Evolutionary conservation across 2,888 invertebrate genomes (phyloP).

Genomic region (Heliconius hortense): DNA sequence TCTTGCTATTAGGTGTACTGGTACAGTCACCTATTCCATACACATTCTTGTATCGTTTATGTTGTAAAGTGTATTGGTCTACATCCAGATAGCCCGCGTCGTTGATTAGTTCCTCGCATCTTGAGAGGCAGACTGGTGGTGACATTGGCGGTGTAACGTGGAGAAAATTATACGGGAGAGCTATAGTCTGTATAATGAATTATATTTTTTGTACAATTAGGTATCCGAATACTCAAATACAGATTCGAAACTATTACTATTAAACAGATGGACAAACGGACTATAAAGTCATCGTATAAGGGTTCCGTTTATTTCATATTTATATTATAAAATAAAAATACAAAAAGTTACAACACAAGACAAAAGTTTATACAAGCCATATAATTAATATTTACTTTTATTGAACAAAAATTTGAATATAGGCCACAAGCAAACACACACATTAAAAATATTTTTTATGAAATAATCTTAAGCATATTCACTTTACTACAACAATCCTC

Average conservation of each 20-base stretch:
- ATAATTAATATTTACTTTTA: too few relatives aligned
- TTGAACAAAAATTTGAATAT: too few relatives aligned
- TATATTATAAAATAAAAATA: too few relatives aligned
- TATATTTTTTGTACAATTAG: not conserved
- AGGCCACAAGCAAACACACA: too few relatives aligned
- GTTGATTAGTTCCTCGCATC: slow-evolving; percentile 84
- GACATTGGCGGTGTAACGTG: slow-evolving; percentile 96
- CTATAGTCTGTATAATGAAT: slow-evolving; percentile 48
- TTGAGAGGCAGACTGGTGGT: slow-evolving; percentile 84
- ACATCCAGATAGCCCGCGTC: slow-evolving; percentile 89
- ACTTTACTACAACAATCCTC: not conserved
- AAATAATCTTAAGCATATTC: not conserved
- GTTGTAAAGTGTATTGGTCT: slow-evolving; percentile 88
- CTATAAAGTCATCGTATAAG: too few relatives aligned
- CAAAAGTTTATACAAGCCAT: too few relatives aligned
- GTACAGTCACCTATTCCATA: slow-evolving; percentile 97
- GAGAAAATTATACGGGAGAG: slow-evolving; percentile 88
- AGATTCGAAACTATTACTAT: not conserved
- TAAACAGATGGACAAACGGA: too few relatives aligned
- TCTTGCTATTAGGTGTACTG: slow-evolving; percentile 95
- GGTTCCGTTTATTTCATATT: too few relatives aligned
- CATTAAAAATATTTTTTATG: too few relatives aligned
- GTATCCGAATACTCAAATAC: too few relatives aligned
- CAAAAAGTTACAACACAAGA: too few relatives aligned
- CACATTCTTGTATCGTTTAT: slow-evolving; percentile 88